Conservation (phyloP, 2,888 invertebrate species). For the Dugesia japonica region DNA sequence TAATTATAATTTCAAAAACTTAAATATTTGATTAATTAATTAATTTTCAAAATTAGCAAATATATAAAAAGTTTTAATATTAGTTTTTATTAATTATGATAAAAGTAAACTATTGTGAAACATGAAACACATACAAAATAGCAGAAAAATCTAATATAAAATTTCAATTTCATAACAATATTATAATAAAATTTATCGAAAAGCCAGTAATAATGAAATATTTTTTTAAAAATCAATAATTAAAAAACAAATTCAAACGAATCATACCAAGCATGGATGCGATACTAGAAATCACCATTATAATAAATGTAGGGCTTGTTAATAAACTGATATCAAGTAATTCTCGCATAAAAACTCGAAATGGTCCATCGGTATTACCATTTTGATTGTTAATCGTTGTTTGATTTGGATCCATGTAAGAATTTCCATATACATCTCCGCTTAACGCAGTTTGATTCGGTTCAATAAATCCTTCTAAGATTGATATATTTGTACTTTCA, state of each 20-base stretch:
- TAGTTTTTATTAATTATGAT: no score
- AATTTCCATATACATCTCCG: not conserved
- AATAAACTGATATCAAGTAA: slow-evolving; percentile 30
- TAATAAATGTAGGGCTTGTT: slow-evolving; percentile 31
- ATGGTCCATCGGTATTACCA: slow-evolving; percentile 7
- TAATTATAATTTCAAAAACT: no score
- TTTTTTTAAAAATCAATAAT: slow-evolving; percentile 33
- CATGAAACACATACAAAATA: no score
- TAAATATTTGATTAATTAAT: no score
- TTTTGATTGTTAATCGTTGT: not conserved
- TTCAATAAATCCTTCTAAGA: not conserved
- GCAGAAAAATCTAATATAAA: no score
- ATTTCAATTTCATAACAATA: no score
- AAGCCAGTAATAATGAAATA: no score
- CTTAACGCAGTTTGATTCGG: not conserved
- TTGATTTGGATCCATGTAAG: slow-evolving; percentile 12
- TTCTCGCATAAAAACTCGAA: slow-evolving; percentile 20
- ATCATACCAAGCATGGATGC: slow-evolving; percentile 32
- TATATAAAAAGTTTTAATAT: no score
- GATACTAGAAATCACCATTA: slow-evolving; percentile 29
- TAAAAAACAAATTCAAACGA: slow-evolving; percentile 34
- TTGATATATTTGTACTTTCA: slow-evolving; percentile 6
- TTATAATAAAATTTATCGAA: no score
- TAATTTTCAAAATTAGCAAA: no score
- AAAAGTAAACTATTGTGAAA: no score